Base-by-base conservation (phyloP, 2,888 invertebrate species). In the Nycteola revayana region DNA sequence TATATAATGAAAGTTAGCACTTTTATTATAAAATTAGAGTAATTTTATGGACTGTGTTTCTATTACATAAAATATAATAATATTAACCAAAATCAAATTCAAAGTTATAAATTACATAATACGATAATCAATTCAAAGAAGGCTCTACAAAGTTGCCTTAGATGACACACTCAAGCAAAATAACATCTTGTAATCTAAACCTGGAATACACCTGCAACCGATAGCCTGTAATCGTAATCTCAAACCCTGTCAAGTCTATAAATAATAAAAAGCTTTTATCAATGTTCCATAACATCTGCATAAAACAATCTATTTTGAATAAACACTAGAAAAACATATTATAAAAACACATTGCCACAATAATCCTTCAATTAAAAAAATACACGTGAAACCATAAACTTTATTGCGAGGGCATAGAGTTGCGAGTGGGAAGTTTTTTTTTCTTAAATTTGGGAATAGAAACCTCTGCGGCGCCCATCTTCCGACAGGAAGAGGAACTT, bases 401-500 rank as follows among this genome's bases (percentile, higher is more conserved):
- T 50, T 73, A 67, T 48, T 8, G 0, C 28, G n/a, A 52, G 20
- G 26, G 1, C 3, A 32, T 58, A 74, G 57, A 49, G 64, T 48
- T 37, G 20, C 51, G 30, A 58, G 53, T 68, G 26, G 20, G 27
- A 28, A 14, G 24, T 29, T 20, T 17, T 48, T 28, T 60, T 73
- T 80, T 74, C 50, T 54, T 21, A 52, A 35, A 31, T 25, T 35
- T 58, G 61, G 54, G 61, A 75, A 82, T 85, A 78, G 64, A 37
- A n/a, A n/a, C n/a, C n/a, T n/a, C n/a, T n/a, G n/a, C 61, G 76
- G 83, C 85, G 82, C 83, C 85, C 72, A 68, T 76, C 80, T 86
- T 85, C 86, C 85, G 76, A 74, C 77, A 77, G 88, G 88, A 87
- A 86, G 75, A 80, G 77, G 81, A 84, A 84, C 85, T 76, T 83